Evolutionary conservation across 2,888 invertebrate genomes (phyloP), one percentile per base, ranked within the genome.

Genomic region (Oscheius sp.): DNA sequence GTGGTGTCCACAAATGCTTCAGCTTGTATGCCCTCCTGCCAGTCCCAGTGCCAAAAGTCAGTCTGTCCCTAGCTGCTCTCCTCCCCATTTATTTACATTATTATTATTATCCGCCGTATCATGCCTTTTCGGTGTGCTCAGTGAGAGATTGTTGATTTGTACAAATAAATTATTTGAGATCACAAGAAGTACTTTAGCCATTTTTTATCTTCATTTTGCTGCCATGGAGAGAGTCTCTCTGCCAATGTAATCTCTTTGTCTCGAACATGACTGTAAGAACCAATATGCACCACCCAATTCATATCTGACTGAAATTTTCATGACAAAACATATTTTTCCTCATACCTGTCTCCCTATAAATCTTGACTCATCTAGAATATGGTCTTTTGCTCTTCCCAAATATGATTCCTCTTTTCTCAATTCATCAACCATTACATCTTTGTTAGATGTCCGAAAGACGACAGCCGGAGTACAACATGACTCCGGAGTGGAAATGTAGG

Each of bases 381-480:
- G 80, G 49, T 80, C 80, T 61, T 80, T 80, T 8, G 78, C 78
- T 41, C 74, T 70, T 1, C 70, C 76, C 50, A 56, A 22, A 71
- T 65, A 22, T 8, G 44, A 47, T 5, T 41, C 41, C 28, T 24
- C 26, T 9, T 26, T 24, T 14, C 22, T 4, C 24, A 59, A 26
- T n/a, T 47, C 32, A 9, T 30, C 14, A 4, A 32, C 56, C 56
- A 57, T 66, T 2, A 20, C 17, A 20, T 59, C 28, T 44, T 59
- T 59, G 14, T 28, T 41, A 28, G 12, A n/a, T 3, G 59, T 44
- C 24, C 78, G 61, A 47, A 76, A 81, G 2, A 81, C 59, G 24
- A 81, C 81, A 20, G 75, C 80, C 8, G 74, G 81, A 32, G 79
- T 81, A 50, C 80, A 81, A 57, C 81, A 80, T 0, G 80, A 80